phyloP scores from a whole-genome alignment of 2,888 invertebrate species.

The Crocallis elinguaria region DNA sequence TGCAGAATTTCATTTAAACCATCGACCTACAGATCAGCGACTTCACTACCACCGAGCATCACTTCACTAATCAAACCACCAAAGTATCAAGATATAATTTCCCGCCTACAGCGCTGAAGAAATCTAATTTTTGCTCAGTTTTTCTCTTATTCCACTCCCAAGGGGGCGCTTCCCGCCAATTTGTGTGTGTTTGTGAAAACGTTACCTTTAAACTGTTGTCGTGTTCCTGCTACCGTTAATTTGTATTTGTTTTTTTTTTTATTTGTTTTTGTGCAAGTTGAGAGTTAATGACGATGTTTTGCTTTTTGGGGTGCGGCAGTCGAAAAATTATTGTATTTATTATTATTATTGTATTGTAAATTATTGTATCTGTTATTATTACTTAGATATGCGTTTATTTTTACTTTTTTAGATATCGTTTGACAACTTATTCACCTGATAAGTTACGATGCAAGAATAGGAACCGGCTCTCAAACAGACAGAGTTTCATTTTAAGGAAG shows the following conservation, averaged over 20 bases:
- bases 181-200: slow-evolving; percentile 80
- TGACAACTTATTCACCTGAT: too few species aligned
- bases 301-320: neutral
- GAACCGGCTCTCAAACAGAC: too few species aligned
- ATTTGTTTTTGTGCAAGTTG: slow-evolving; percentile 21
- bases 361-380: neutral
- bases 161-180: slow-evolving; percentile 73
- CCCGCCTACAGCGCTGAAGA: slow-evolving; percentile 54
- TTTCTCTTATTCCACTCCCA: slow-evolving; percentile 72
- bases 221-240: slow-evolving; percentile 54
- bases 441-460: too few species aligned
- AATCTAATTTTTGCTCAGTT: slow-evolving; percentile 82
- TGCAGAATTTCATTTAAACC: too few species aligned
- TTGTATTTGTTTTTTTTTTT: slow-evolving; percentile 41
- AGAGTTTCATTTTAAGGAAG: too few species aligned
- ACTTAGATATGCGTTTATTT: too few species aligned
- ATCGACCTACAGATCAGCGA: too few species aligned
- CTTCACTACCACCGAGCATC: too few species aligned
- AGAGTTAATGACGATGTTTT: slow-evolving; percentile 11
- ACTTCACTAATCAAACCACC: neutral
- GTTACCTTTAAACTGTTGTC: slow-evolving; percentile 65
- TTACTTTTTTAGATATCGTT: too few species aligned
- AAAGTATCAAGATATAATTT: slow-evolving; percentile 60
- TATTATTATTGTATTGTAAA: neutral
- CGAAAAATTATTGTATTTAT: neutral